These are phyloP conservation scores for Trematomus loennbergii DNA, from an alignment of 2,113 vertebrate species.

Conservation along the genomic window DNA sequence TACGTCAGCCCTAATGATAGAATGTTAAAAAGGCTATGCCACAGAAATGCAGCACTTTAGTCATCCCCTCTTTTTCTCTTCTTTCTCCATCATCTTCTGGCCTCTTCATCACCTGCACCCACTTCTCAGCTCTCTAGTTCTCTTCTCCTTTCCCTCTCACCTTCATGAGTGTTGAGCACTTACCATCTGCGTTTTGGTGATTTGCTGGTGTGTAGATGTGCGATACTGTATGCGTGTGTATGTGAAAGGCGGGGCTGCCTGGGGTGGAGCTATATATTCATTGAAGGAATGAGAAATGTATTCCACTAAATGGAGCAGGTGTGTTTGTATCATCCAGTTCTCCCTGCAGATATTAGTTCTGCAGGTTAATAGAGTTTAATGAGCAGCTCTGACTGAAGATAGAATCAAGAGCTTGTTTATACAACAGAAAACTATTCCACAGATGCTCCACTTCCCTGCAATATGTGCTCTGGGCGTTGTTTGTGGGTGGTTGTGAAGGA, in stretches of 20 bases:
- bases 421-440: slow-evolving; percentile 38
- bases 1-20: background rate
- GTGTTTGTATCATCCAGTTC: slow-evolving; percentile 53
- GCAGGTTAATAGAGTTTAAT: slow-evolving; percentile 78
- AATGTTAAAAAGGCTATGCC: background rate
- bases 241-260: slow-evolving; percentile 20
- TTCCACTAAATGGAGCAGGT: slow-evolving; percentile 68
- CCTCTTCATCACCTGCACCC: slow-evolving; percentile 42
- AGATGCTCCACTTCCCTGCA: slow-evolving; percentile 35
- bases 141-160: background rate
- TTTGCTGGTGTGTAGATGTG: background rate
- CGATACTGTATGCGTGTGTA: background rate
- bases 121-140: slow-evolving; percentile 10
- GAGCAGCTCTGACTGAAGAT: slow-evolving; percentile 58
- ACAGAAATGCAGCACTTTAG: background rate
- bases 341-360: slow-evolving; percentile 66
- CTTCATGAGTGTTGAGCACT: slow-evolving; percentile 24
- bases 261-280: slow-evolving; percentile 60
- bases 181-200: slow-evolving; percentile 27
- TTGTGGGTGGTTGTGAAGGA: slow-evolving; percentile 22
- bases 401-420: slow-evolving; percentile 61
- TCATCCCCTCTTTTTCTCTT: slow-evolving; percentile 1
- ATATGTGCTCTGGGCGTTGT: slow-evolving; percentile 13
- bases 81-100: slow-evolving; percentile 8
- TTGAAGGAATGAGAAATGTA: slow-evolving; percentile 49